Conservation (phyloP, 2,113 vertebrate species). For the Gavia stellata region DNA sequence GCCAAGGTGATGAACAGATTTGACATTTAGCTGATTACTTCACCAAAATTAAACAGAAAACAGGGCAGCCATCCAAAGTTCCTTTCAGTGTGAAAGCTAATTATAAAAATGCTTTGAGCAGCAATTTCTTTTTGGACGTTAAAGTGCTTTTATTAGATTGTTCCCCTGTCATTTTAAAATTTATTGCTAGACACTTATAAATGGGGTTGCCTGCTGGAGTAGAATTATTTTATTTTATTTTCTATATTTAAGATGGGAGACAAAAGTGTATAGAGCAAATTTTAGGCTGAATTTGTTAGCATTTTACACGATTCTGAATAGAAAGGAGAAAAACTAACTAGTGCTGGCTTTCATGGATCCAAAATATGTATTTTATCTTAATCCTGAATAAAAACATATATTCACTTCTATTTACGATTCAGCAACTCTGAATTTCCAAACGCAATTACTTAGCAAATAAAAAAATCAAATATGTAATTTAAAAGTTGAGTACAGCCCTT, state of each 20-base stretch:
- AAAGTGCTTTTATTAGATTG: constrained; percentile 77
- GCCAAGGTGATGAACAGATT: constrained; percentile 52
- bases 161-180: constrained; percentile 69
- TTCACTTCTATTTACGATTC: not conserved
- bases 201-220: constrained; percentile 14
- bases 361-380: not conserved
- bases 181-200: constrained; percentile 61
- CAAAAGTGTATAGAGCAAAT: not conserved
- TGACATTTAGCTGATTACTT: constrained; percentile 55
- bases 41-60: constrained; percentile 61
- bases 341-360: not conserved
- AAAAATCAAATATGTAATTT: not conserved
- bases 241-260: not conserved
- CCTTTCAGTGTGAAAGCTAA: constrained; percentile 70
- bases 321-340: not conserved
- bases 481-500: not conserved
- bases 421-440: not conserved
- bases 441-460: not conserved
- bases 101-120: constrained; percentile 75
- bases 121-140: constrained; percentile 71
- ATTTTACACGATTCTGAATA: not conserved
- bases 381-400: not conserved
- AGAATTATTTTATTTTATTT: constrained; percentile 8
- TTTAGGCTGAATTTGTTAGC: not conserved
- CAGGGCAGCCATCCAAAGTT: constrained; percentile 63